Percentiles rank a stretch among this genome's conserved stretches.
Evolutionary conservation across 2,888 invertebrate genomes (phyloP).

Genomic region (Adineta ricciae): DNA sequence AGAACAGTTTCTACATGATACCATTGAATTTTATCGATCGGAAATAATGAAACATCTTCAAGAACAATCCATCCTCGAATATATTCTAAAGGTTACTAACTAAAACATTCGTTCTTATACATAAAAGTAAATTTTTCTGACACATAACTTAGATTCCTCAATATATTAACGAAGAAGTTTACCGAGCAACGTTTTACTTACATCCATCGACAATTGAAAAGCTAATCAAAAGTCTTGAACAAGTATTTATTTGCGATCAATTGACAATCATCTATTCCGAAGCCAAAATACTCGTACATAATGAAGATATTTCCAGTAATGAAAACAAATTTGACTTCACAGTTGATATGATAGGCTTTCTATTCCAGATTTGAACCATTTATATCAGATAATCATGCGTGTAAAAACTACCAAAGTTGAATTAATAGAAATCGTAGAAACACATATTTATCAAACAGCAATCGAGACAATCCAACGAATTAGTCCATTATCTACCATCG

Average conservation of each 20-base stretch:
- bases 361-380: neutral
- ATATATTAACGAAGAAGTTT: neutral
- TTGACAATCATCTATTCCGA: neutral
- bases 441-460: neutral
- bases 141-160: neutral
- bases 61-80: neutral
- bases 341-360: neutral
- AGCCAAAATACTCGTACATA: neutral
- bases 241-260: neutral
- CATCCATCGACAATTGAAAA: neutral
- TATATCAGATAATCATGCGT: neutral
- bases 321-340: no score
- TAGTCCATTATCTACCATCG: neutral
- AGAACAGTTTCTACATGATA: neutral
- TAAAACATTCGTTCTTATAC: neutral
- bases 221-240: neutral
- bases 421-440: neutral
- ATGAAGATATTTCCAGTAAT: neutral
- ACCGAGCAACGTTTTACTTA: neutral
- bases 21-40: neutral
- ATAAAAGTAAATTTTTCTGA: no score
- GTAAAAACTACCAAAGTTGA: neutral
- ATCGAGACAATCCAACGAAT: neutral
- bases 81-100: neutral
- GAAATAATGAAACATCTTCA: neutral